These are phyloP conservation scores for Dendrocincla fuliginosa DNA, from an alignment of 2,797 vertebrate species.

Conservation along the genomic window DNA sequence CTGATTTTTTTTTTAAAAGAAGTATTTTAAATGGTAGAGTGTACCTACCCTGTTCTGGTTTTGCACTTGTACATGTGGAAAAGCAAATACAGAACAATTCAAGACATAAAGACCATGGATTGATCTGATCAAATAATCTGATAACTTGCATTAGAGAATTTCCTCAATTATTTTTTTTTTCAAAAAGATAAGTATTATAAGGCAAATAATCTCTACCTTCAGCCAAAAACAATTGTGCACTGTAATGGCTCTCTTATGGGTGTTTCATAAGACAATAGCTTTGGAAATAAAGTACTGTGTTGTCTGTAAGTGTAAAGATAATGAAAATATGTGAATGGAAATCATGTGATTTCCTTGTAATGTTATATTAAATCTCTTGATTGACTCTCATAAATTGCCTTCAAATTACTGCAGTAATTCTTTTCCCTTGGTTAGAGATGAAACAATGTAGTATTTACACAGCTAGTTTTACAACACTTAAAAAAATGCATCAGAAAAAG, in stretches of 20 bases:
- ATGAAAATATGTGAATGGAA: constrained; percentile 33
- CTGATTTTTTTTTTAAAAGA: neutral
- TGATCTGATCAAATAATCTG: neutral
- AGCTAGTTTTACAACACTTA: neutral
- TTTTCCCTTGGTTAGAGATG: neutral
- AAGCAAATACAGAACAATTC: neutral
- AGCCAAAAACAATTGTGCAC: neutral
- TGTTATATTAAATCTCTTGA: neutral
- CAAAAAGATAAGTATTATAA: neutral
- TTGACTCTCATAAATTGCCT: neutral
- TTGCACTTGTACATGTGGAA: neutral
- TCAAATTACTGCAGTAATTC: neutral
- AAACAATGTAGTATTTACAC: neutral
- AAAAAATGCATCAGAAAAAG: neutral
- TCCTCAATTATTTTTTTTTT: neutral
- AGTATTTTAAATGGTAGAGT: neutral
- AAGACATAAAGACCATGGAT: neutral
- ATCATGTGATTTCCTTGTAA: constrained; percentile 19
- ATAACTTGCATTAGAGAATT: neutral
- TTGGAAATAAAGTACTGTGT: neutral
- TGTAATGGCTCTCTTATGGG: neutral
- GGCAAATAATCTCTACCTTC: neutral
- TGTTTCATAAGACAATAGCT: neutral
- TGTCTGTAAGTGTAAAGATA: constrained; percentile 1
- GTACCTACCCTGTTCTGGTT: neutral